These are phyloP conservation scores for Connochaetes taurinus DNA, from an alignment of 2,113 vertebrate species.

Conservation along the genomic window DNA sequence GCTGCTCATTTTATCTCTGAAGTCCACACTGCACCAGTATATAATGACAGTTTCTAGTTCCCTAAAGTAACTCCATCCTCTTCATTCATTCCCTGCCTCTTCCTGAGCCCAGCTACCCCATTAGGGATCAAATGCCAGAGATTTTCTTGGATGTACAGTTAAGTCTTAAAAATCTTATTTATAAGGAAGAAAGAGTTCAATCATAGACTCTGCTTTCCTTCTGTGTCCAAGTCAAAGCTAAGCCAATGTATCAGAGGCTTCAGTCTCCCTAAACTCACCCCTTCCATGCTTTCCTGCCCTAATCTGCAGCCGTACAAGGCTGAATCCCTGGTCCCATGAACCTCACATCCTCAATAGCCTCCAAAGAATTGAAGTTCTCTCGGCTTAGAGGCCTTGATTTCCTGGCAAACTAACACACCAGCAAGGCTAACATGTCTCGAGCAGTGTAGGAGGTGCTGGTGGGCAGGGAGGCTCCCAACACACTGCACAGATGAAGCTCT, in stretches of 20 bases:
- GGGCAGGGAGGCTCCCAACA: not conserved
- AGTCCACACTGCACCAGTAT: not conserved
- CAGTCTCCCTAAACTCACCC: not conserved
- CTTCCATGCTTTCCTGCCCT: not conserved
- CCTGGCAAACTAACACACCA: not conserved
- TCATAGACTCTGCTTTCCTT: not conserved
- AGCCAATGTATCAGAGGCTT: not conserved
- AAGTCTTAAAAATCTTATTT: not conserved
- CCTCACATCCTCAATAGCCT: not conserved
- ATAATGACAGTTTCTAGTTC: not conserved
- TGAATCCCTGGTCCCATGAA: not conserved
- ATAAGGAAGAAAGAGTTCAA: not conserved
- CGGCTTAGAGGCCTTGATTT: not conserved
- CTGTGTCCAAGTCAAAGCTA: not conserved
- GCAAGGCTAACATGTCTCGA: not conserved
- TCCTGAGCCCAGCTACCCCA: not conserved
- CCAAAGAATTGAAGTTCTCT: not conserved
- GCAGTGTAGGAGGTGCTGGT: not conserved
- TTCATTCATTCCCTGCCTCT: not conserved
- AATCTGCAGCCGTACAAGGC: not conserved
- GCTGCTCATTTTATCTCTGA: not conserved
- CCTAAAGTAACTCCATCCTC: not conserved
- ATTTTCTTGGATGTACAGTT: not conserved
- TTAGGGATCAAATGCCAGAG: not conserved
- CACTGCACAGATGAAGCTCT: not conserved